Evolutionary conservation across 2,113 vertebrate species (phyloP), one percentile per base, ranked within the genome.

Genomic region (Bubo bubo): DNA sequence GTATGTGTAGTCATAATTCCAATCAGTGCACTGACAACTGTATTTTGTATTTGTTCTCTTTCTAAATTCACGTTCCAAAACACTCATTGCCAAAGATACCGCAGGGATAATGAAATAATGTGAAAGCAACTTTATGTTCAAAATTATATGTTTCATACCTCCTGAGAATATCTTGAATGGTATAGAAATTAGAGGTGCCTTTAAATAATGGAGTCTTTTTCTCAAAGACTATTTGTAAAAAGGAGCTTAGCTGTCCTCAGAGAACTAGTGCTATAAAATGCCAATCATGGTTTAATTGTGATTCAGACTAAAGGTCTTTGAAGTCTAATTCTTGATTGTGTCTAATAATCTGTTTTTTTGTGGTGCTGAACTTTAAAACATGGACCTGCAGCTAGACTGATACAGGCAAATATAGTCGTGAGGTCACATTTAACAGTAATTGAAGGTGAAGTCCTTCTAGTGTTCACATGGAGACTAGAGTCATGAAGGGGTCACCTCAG

Each of bases 321-420:
- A 98, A 97, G 97, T 98, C 87, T 96, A 90, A 96, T 98, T 98
- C 97, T 97, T 97, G 97, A 96, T 98, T 97, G 88, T 95, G 95
- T 98, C 93, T 97, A 97, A 88, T 98, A 98, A 97, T 96, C 88
- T 94, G 41, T 1, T 64, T 10, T 98, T 98, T 97, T 95, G 72
- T 98, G 96, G 93, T 89, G 87, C 80, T 97, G 93, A 95, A 96
- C 91, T 97, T 97, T 90, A 93, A 96, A 95, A 97, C 91, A 76
- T 94, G 79, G 94, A 85, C 95, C 92, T 89, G 88, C 95, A 96
- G 97, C 95, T 95, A 94, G 97, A 91, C 88, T 81, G 83, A 80
- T 91, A 74, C 83, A 88, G 73, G 92, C 93, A 96, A 96, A 97
- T 88, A 12, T 17, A 96, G 96, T 95, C 67, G 2, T n/a, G 75